A percentile compares a stretch with the other conserved stretches of the same genome.
These are phyloP conservation scores for Cheilosia scutellata DNA, from an alignment of 2,888 invertebrate genomes.

Conservation along the genomic window DNA sequence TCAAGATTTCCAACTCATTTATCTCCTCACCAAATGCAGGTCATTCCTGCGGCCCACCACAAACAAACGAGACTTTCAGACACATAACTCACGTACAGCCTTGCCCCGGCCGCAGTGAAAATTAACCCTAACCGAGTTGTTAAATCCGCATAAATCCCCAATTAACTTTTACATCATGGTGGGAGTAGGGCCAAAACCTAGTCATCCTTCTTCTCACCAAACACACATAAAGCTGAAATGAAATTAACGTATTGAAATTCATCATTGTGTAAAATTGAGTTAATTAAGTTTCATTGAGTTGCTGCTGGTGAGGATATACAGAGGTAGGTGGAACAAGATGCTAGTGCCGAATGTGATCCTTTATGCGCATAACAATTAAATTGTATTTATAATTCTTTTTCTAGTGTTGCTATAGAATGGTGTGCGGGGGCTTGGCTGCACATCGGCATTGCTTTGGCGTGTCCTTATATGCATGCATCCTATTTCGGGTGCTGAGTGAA, in stretches of 20 bases:
- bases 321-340: background rate
- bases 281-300: slow-evolving; percentile 54
- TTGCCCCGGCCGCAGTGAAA: background rate
- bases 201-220: background rate
- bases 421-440: background rate
- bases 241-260: slow-evolving; percentile 44
- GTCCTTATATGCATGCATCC: background rate
- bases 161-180: slow-evolving; percentile 13
- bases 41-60: slow-evolving; percentile 13
- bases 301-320: background rate
- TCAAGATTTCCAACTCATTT: background rate
- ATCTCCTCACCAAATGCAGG: slow-evolving; percentile 1
- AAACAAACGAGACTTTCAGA: slow-evolving; percentile 27
- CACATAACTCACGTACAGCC: slow-evolving; percentile 7
- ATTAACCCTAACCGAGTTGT: slow-evolving; percentile 28
- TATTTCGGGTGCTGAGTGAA: slow-evolving; percentile 11
- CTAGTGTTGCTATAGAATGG: background rate
- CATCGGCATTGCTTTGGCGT: background rate
- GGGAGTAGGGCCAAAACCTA: background rate
- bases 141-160: slow-evolving; percentile 43
- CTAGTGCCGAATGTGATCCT: slow-evolving; percentile 1
- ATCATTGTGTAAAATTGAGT: slow-evolving; percentile 59
- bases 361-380: slow-evolving; percentile 28
- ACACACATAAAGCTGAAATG: background rate
- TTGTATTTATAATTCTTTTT: slow-evolving; percentile 27